Percentiles rank a stretch among this genome's conserved stretches.
Conservation (phyloP, 1,140 invertebrate genomes). For the Sinella curviseta region DNA sequence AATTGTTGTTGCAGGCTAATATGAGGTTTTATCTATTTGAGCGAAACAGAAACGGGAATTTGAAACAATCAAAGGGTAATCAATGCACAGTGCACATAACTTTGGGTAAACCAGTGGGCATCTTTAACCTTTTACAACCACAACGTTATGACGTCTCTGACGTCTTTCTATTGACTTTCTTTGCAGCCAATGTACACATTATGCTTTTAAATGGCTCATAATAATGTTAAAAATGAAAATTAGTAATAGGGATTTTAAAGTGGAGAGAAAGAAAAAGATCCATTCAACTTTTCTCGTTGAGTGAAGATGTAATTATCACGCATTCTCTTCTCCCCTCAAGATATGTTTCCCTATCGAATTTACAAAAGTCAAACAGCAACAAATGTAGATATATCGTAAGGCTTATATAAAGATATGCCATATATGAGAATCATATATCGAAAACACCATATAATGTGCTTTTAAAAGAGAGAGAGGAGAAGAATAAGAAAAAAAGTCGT, state of each 20-base stretch:
- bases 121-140: not conserved
- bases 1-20: not conserved
- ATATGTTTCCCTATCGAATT: not conserved
- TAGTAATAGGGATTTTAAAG: constrained; percentile 6
- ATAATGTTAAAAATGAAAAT: constrained; percentile 8
- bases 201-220: constrained; percentile 15
- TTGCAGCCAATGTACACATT: not conserved
- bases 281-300: not conserved
- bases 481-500: not conserved
- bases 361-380: not conserved
- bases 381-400: no score
- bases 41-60: not conserved
- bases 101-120: not conserved
- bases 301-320: constrained; percentile 3
- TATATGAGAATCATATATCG: not conserved
- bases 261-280: not conserved
- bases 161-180: not conserved
- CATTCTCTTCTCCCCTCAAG: not conserved
- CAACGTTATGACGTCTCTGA: not conserved
- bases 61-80: not conserved
- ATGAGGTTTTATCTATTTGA: not conserved
- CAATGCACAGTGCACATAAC: not conserved
- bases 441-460: not conserved
- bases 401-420: no score
- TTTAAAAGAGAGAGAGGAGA: not conserved